These are phyloP conservation scores for Gobionotothen gibberifrons DNA, from an alignment of 2,797 vertebrate species.

Conservation along the genomic window DNA sequence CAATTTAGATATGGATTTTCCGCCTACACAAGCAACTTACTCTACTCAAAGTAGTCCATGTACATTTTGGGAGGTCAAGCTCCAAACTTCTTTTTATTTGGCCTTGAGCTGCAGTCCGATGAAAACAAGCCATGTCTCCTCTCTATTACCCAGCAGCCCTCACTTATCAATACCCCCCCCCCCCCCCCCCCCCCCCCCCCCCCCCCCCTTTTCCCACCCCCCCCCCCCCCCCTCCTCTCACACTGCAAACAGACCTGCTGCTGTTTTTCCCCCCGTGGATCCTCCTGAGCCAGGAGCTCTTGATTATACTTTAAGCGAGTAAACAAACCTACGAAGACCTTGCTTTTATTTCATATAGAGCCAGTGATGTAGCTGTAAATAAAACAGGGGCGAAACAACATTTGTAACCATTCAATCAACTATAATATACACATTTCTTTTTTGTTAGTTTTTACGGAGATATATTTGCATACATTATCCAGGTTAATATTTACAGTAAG, in stretches of 20 bases:
- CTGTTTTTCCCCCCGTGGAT: slow-evolving; percentile 43
- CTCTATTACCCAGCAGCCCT: slow-evolving; percentile 55
- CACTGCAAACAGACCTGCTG: slow-evolving; percentile 61
- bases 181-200: slow-evolving; percentile 5
- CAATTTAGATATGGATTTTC: background rate
- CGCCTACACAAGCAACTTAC: no score
- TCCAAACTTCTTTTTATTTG: slow-evolving; percentile 27
- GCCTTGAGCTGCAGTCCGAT: slow-evolving; percentile 53
- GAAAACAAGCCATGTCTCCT: slow-evolving; percentile 54
- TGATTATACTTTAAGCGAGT: slow-evolving; percentile 44
- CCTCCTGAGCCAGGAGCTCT: slow-evolving; percentile 49
- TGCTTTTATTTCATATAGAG: slow-evolving; percentile 9
- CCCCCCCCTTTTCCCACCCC: background rate
- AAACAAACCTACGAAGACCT: slow-evolving; percentile 49
- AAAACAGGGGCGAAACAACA: background rate
- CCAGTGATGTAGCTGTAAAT: background rate
- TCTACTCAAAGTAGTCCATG: background rate
- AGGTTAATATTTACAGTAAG: no score
- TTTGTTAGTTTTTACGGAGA: background rate
- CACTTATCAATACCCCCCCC: slow-evolving; percentile 55
- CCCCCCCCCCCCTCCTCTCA: background rate
- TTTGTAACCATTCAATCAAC: background rate
- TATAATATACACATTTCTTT: background rate
- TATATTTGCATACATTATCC: background rate
- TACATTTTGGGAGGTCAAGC: background rate